These are phyloP conservation scores for Hylia prasina DNA, from an alignment of 2,113 vertebrate genomes.

Conservation along the genomic window DNA sequence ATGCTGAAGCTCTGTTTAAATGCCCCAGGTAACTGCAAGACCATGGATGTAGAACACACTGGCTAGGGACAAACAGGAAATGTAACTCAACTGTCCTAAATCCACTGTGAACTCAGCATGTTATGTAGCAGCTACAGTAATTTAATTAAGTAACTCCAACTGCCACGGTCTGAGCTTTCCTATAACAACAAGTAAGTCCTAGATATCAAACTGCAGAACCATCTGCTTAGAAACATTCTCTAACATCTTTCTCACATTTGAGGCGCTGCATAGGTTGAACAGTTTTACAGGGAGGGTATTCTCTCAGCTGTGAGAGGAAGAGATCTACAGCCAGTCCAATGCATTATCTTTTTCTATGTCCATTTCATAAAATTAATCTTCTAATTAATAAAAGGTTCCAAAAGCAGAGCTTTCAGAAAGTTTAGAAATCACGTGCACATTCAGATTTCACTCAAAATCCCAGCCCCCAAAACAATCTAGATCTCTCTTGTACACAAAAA, in stretches of 20 bases:
- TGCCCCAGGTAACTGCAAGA: neutral
- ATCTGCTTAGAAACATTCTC: neutral
- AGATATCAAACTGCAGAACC: neutral
- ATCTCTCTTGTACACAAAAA: neutral
- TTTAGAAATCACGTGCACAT: neutral
- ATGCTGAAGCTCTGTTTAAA: neutral
- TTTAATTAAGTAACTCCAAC: neutral
- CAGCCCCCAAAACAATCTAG: neutral
- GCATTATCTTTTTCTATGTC: neutral
- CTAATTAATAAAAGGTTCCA: neutral
- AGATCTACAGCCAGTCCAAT: neutral
- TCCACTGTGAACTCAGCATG: neutral
- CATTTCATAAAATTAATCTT: neutral
- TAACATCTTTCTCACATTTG: neutral
- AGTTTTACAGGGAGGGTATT: neutral
- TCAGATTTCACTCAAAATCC: neutral
- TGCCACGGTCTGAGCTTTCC: neutral
- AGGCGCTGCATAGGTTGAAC: neutral
- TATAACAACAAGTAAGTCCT: neutral
- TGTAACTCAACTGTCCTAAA: neutral
- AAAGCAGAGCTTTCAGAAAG: neutral
- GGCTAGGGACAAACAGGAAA: neutral
- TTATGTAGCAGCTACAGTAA: neutral
- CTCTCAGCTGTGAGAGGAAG: neutral
- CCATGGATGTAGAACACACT: neutral